Evolutionary conservation across 2,113 vertebrate genomes (phyloP).

Genomic region (Zeus faber): DNA sequence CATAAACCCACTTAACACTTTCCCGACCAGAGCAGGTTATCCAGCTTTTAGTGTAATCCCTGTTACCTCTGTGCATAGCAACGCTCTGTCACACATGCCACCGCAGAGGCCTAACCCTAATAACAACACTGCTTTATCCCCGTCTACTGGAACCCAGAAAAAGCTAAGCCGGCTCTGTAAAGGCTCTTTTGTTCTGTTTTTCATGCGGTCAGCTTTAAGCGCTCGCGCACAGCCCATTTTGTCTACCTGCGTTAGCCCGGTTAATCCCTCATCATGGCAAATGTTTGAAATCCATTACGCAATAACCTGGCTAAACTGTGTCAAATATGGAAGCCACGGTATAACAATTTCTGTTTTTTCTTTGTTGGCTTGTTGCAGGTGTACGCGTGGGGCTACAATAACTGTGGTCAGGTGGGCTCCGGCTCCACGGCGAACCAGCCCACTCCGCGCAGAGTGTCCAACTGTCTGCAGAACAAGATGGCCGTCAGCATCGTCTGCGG

Average conservation of each 20-base stretch:
- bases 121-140: slow-evolving; percentile 22
- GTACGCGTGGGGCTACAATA: slow-evolving; percentile 97
- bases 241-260: no score
- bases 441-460: slow-evolving; percentile 87
- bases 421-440: slow-evolving; percentile 95
- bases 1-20: background rate
- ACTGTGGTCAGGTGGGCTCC: slow-evolving; percentile 96
- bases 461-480: slow-evolving; percentile 85
- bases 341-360: background rate
- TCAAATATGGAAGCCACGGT: background rate
- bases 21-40: slow-evolving; percentile 13
- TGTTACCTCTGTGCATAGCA: background rate
- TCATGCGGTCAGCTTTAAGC: background rate
- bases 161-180: no score
- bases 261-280: no score
- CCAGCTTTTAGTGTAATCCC: slow-evolving; percentile 14
- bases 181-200: slow-evolving; percentile 18
- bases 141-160: no score
- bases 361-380: background rate
- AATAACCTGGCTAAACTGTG: background rate
- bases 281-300: no score
- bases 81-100: background rate
- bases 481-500: slow-evolving; percentile 87
- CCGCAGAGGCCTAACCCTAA: background rate
- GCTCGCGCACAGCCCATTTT: background rate